These are phyloP conservation scores for Phylloscopus trochilus DNA, from an alignment of 2,113 vertebrate species.

Conservation along the genomic window DNA sequence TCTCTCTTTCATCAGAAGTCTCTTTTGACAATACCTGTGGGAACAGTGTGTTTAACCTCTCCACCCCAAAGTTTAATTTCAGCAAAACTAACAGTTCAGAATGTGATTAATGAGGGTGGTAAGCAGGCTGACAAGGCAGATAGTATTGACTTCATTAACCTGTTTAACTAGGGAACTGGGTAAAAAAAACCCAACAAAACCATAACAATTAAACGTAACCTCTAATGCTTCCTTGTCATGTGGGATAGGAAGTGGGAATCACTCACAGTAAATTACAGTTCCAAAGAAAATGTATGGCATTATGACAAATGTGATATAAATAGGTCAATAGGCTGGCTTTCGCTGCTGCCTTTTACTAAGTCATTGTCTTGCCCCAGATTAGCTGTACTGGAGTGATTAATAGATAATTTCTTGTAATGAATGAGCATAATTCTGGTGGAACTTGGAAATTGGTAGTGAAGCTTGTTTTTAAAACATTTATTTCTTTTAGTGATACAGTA, in stretches of 20 bases:
- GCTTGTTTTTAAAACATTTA: background rate
- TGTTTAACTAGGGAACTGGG: background rate
- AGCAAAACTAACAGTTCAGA: background rate
- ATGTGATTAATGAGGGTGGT: constrained; percentile 23
- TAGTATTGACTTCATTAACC: background rate
- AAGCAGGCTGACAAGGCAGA: background rate
- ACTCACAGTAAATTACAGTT: constrained; percentile 7
- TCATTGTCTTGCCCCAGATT: background rate
- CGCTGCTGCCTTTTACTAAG: background rate
- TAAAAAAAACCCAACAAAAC: background rate
- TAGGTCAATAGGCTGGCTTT: background rate
- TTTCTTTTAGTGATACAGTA: background rate
- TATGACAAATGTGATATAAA: background rate
- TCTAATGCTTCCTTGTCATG: background rate
- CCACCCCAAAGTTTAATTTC: constrained; percentile 6
- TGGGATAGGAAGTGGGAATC: background rate
- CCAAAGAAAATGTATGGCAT: background rate
- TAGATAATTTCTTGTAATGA: background rate
- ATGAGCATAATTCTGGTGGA: background rate
- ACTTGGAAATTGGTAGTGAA: background rate
- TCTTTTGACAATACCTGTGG: background rate
- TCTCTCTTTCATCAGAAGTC: background rate
- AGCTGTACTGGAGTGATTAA: background rate
- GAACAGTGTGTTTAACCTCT: background rate
- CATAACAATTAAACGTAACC: background rate